Base-by-base conservation (phyloP, 2,888 invertebrate species). In the Norana najaformis region DNA sequence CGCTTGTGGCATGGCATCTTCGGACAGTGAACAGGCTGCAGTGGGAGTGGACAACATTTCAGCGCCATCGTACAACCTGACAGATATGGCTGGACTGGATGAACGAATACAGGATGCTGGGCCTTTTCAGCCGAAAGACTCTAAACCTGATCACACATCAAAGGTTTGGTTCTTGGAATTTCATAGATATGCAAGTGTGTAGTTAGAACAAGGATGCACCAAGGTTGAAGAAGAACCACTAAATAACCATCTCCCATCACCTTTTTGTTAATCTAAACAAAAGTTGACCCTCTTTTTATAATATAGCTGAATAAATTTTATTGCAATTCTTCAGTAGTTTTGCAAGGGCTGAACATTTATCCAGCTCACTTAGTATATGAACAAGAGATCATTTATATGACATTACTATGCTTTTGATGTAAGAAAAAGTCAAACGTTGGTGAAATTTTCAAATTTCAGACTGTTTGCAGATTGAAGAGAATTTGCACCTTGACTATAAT, bases 81-180 rank as follows among this genome's bases (percentile, higher is more conserved):
- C 85, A 85, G 85, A 85, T 85, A 85, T 85, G 85, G 20, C 85
- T 37, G 85, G 85, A 85, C 37, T 85, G 85, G 85, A 85, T 85
- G 85, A 85, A 85, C 85, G 85, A 37, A 85, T 85, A 85, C 85
- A 85, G 85, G 85, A 85, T 85, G 35, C 85, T 35, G 85, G 85
- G 37, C 23, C 85, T 1, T 85, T 85, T 85, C 85, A 85, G 1
- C 85, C 35, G 36, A 85, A 85, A 85, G 85, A 85, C 85, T 85
- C 85, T 37, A 85, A 37, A 85, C 37, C 85, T 85, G 85, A 85
- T 85, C 85, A 85, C 37, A 37, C 85, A 36, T 85, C 85, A 85
- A 85, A 85, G 85, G 85, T 85, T 85, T 36, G 37, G 69, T 69
- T 69, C 69, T 69, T 69, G 69, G 69, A 69, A 69, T 69, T 69